A percentile compares a stretch with the other conserved stretches of the same genome.
These are phyloP conservation scores for Molossus alvarezi DNA, from an alignment of 2,797 vertebrate species.

Conservation along the genomic window DNA sequence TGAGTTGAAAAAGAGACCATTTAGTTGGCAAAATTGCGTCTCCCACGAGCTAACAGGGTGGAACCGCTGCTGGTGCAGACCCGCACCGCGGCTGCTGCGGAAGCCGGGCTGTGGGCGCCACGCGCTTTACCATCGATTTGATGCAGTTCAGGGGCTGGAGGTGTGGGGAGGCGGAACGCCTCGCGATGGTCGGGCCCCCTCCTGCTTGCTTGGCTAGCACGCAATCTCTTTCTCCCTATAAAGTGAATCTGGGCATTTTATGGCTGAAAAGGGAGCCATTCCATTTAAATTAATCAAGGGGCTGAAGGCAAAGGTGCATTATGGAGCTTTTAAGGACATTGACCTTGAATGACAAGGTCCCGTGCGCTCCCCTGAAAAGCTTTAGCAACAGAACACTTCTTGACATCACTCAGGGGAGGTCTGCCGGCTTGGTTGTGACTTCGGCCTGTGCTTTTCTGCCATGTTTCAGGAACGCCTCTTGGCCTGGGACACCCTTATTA, in stretches of 20 bases:
- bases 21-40: constrained; percentile 70
- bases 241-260: constrained; percentile 77
- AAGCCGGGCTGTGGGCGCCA: not conserved
- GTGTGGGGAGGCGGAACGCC: not conserved
- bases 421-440: not conserved
- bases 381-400: not conserved
- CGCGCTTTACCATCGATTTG: constrained; percentile 50
- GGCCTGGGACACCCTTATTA: not conserved
- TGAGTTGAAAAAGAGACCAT: constrained; percentile 51
- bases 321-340: constrained; percentile 44
- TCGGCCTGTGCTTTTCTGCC: not conserved
- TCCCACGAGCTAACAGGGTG: not conserved
- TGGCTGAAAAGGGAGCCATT: constrained; percentile 72
- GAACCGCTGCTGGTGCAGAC: not conserved
- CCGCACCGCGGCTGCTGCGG: not conserved
- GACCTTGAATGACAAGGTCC: constrained; percentile 67
- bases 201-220: not conserved
- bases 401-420: constrained; percentile 45
- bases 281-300: constrained; percentile 75
- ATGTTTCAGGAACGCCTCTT: not conserved
- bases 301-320: constrained; percentile 60
- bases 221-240: constrained; percentile 48
- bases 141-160: not conserved
- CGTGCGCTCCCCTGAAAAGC: not conserved
- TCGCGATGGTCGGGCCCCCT: not conserved